Percentiles rank a stretch among this genome's conserved stretches.
Conservation (phyloP, 2,113 vertebrate genomes). For the Rhynchomys soricoides region DNA sequence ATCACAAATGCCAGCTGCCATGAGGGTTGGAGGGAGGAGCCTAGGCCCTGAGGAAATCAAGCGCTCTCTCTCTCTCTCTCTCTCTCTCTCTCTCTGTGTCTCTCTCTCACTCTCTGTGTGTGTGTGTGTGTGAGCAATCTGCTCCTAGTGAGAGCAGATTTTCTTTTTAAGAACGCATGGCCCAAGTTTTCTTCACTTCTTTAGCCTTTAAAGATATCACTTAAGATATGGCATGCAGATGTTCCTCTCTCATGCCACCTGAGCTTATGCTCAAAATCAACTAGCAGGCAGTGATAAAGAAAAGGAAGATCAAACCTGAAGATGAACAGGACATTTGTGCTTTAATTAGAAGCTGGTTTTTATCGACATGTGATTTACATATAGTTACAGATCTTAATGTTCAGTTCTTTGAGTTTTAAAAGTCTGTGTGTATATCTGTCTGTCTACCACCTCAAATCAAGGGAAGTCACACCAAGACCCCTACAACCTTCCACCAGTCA, state of each 20-base stretch:
- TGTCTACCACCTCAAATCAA: not conserved
- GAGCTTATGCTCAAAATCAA: not conserved
- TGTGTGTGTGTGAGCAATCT: not conserved
- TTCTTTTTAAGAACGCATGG: not conserved
- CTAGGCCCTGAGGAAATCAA: not conserved
- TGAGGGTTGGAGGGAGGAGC: not conserved
- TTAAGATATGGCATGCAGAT: accelerated
- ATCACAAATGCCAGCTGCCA: not conserved
- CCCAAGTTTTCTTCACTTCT: slow-evolving; percentile 1
- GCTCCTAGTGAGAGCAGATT: not conserved
- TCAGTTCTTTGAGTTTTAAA: not conserved
- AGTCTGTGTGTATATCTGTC: not conserved
- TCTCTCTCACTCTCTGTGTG: too few species aligned
- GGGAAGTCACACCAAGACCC: not conserved
- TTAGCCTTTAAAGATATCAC: slow-evolving; percentile 14
- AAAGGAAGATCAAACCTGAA: not conserved
- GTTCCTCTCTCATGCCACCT: not conserved
- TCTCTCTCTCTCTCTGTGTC: too few species aligned
- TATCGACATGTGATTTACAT: not conserved
- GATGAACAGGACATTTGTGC: not conserved
- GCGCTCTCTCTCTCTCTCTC: too few species aligned
- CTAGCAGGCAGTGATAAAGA: not conserved
- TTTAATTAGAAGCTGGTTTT: not conserved
- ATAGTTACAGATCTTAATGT: not conserved
- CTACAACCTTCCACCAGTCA: not conserved